Percentiles rank a stretch among this genome's conserved stretches.
These are phyloP conservation scores for Cyclura pinguis DNA, from an alignment of 2,797 vertebrate genomes.

Conservation along the genomic window DNA sequence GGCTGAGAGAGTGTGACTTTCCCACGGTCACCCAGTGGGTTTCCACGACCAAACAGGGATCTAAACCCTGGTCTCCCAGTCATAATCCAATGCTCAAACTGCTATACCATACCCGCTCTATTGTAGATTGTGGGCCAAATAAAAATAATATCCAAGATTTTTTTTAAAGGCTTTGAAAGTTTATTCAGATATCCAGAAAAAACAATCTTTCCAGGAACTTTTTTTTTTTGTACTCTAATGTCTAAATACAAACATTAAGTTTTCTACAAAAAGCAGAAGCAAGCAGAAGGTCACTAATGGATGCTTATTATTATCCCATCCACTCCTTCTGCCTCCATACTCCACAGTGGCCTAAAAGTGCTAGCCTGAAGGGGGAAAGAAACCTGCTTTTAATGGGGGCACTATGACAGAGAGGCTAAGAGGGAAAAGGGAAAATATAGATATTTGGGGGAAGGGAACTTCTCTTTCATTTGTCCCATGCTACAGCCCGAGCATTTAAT, in stretches of 20 bases:
- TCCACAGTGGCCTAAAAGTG: too few relatives aligned
- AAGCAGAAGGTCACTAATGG: neutral
- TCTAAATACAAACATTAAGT: neutral
- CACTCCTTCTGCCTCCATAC: neutral
- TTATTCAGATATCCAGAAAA: neutral
- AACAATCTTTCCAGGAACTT: neutral
- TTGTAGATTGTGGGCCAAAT: neutral
- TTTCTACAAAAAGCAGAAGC: neutral
- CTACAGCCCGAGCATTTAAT: neutral
- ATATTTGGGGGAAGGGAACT: too few relatives aligned
- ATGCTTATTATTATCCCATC: neutral
- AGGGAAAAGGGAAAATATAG: too few relatives aligned
- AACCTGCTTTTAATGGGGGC: too few relatives aligned
- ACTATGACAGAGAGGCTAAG: too few relatives aligned
- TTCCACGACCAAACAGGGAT: too few relatives aligned
- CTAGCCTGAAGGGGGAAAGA: too few relatives aligned
- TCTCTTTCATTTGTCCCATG: neutral
- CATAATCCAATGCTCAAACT: too few relatives aligned
- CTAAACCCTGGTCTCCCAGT: too few relatives aligned
- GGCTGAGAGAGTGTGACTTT: too few relatives aligned
- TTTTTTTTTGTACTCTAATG: neutral
- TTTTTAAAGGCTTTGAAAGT: neutral
- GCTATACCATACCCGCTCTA: too few relatives aligned
- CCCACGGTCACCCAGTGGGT: too few relatives aligned
- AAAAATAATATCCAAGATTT: neutral